Evolutionary conservation across 1,140 invertebrate genomes (phyloP).

Genomic region (Cyrtorhinus lividipennis): DNA sequence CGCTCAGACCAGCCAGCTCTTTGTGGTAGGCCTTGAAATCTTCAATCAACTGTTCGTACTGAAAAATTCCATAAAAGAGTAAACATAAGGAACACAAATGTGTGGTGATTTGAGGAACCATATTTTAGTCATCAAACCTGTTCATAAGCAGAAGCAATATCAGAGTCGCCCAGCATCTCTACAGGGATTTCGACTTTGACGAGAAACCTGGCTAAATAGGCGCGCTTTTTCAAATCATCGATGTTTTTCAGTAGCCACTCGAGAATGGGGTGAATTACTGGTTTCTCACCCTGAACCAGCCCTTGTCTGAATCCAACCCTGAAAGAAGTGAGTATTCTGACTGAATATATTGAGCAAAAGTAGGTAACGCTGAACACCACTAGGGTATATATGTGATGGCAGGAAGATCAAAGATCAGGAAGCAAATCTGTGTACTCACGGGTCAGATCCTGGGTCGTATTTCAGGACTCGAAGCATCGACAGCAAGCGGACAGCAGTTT

Average conservation of each 20-base stretch:
- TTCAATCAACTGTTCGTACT: slow-evolving; percentile 65
- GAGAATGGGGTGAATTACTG: slow-evolving; percentile 59
- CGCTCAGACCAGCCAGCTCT: slow-evolving; percentile 48
- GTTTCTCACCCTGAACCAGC: slow-evolving; percentile 55
- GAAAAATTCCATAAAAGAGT: slow-evolving; percentile 20
- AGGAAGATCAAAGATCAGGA: too few relatives aligned
- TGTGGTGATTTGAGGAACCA: too few relatives aligned
- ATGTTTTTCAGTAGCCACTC: slow-evolving; percentile 61
- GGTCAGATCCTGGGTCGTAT: slow-evolving; percentile 47
- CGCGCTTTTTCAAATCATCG: slow-evolving; percentile 58
- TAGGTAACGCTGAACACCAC: too few relatives aligned
- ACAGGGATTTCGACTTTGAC: slow-evolving; percentile 67
- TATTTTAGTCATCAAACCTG: too few relatives aligned
- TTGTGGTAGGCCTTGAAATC: slow-evolving; percentile 71
- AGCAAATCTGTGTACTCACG: too few relatives aligned
- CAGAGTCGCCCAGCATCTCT: slow-evolving; percentile 62
- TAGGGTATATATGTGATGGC: too few relatives aligned
- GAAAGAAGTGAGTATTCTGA: background rate
- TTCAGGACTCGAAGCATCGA: slow-evolving; percentile 47
- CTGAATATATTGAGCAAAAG: too few relatives aligned
- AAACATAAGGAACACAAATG: too few relatives aligned
- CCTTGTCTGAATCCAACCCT: slow-evolving; percentile 46
- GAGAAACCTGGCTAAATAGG: slow-evolving; percentile 60
- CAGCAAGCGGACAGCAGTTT: slow-evolving; percentile 46
- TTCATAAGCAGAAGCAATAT: slow-evolving; percentile 52